A percentile compares a stretch with the other conserved stretches of the same genome.
These are phyloP conservation scores for Drosophila emarginata DNA, from an alignment of 2,888 invertebrate genomes.

Conservation along the genomic window DNA sequence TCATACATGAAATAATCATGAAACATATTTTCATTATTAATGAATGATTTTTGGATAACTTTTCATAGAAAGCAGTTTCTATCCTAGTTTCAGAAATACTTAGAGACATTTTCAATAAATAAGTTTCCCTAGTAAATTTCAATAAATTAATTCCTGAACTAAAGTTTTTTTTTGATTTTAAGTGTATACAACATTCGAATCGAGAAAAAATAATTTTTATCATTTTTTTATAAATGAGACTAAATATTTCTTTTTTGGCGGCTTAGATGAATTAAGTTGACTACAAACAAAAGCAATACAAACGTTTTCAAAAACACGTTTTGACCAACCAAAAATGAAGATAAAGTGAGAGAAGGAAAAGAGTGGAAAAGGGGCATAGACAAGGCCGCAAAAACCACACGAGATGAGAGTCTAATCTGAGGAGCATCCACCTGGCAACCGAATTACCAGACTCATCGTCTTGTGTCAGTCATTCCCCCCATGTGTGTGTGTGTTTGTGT, in stretches of 20 bases:
- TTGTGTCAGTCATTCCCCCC: conserved; percentile 32
- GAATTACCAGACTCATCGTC: conserved; percentile 17
- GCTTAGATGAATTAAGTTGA: conserved; percentile 48
- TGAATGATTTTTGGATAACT: too few species aligned
- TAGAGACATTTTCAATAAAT: too few species aligned
- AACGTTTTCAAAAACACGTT: conserved; percentile 52
- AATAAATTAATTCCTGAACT: too few species aligned
- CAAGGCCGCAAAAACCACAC: conserved; percentile 37
- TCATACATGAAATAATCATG: too few species aligned
- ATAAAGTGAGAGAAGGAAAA: not conserved
- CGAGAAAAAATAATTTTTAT: not conserved
- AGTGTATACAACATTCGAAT: not conserved
- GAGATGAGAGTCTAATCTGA: conserved; percentile 13
- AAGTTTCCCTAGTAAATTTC: too few species aligned
- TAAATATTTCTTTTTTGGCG: conserved; percentile 11
- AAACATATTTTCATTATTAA: too few species aligned
- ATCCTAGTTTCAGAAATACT: too few species aligned
- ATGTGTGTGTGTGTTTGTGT: too few species aligned
- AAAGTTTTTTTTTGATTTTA: too few species aligned
- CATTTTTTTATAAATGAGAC: conserved; percentile 22
- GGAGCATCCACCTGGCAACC: conserved; percentile 28
- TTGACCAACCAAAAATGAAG: conserved; percentile 5
- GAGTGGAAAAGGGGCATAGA: not conserved
- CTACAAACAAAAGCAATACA: conserved; percentile 31
- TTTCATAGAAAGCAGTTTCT: too few species aligned